A percentile compares a stretch with the other conserved stretches of the same genome.
Evolutionary conservation across 2,888 invertebrate genomes (phyloP).

Genomic region (Rhorus exstirpatorius): DNA sequence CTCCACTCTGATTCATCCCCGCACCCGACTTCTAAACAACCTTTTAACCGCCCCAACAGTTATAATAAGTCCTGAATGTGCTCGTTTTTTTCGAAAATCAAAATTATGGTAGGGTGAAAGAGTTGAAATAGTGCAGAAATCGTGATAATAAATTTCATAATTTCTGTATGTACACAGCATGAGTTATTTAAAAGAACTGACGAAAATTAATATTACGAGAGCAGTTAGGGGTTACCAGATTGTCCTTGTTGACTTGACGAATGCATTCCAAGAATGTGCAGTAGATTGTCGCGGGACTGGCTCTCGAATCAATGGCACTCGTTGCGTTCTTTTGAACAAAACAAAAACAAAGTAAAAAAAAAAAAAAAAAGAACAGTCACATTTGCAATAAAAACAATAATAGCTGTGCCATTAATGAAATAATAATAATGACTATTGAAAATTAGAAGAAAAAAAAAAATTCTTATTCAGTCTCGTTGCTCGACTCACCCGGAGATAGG

Average conservation of each 20-base stretch:
- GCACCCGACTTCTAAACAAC: no score
- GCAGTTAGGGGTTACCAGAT: slow-evolving; percentile 76
- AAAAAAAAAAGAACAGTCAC: no score
- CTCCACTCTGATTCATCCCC: no score
- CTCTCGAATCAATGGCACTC: slow-evolving; percentile 65
- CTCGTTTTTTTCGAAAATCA: no score
- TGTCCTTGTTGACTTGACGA: slow-evolving; percentile 82
- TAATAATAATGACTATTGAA: neutral
- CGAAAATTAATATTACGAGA: slow-evolving; percentile 24
- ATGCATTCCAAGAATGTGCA: slow-evolving; percentile 83
- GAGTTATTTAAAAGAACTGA: slow-evolving; percentile 24
- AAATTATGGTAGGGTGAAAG: no score
- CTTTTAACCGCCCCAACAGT: no score
- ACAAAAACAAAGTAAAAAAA: no score
- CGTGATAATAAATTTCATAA: slow-evolving; percentile 6
- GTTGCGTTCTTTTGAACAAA: slow-evolving; percentile 77
- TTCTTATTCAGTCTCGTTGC: neutral
- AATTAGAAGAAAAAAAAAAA: neutral
- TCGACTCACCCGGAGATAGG: slow-evolving; percentile 75
- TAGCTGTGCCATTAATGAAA: no score
- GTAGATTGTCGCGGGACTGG: slow-evolving; percentile 77
- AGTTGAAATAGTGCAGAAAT: slow-evolving; percentile 20
- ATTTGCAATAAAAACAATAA: no score
- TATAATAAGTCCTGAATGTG: no score
- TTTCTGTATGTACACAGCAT: neutral